A percentile compares a stretch with the other conserved stretches of the same genome.
Conservation (phyloP, 37 sponge, comb jelly and placozoan species). For the Cliona cf. orientalis region DNA sequence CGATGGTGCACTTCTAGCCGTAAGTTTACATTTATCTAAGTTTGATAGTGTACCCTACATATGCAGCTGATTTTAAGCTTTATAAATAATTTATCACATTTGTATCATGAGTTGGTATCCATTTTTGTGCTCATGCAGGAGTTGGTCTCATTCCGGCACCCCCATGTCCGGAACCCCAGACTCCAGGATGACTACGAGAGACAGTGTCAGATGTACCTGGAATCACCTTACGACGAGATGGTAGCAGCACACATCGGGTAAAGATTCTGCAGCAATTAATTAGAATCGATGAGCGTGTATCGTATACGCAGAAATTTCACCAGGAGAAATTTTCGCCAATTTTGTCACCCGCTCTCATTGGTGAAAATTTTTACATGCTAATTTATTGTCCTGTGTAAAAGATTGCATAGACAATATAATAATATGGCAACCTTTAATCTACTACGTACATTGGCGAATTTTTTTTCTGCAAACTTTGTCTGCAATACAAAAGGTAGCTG, state of each 20-base stretch:
- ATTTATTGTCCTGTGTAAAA: too few relatives aligned
- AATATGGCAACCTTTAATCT: too few relatives aligned
- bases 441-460: too few relatives aligned
- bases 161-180: constrained; percentile 55
- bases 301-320: too few relatives aligned
- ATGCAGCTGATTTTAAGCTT: neutral
- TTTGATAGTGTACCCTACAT: too few relatives aligned
- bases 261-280: too few relatives aligned
- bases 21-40: constrained; percentile 15
- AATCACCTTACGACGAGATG: constrained; percentile 77
- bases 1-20: constrained; percentile 56
- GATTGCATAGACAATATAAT: too few relatives aligned
- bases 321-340: too few relatives aligned
- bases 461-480: too few relatives aligned
- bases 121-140: constrained; percentile 6
- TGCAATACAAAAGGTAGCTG: too few relatives aligned
- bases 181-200: constrained; percentile 56
- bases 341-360: too few relatives aligned
- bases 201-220: constrained; percentile 58
- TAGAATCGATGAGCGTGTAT: neutral
- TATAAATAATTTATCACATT: neutral
- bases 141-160: constrained; percentile 57
- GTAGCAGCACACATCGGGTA: constrained; percentile 83
- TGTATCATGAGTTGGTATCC: neutral
- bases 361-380: too few relatives aligned